phyloP scores from a whole-genome alignment of 2,113 vertebrate species.

The Pristiophorus japonicus region DNA sequence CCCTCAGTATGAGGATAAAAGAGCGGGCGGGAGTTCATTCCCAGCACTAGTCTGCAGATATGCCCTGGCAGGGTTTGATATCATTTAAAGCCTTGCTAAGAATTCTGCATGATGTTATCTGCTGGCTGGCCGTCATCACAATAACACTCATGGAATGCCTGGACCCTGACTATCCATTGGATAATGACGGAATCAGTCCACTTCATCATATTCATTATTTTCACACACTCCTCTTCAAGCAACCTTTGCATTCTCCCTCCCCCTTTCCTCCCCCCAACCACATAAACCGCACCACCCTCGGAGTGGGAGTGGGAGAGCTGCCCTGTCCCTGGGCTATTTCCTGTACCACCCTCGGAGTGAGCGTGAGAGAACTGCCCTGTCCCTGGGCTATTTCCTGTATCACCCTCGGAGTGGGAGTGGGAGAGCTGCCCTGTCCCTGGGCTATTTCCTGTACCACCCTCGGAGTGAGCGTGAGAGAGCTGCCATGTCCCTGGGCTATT shows the following conservation, averaged over 20 bases:
- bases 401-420: too few relatives aligned
- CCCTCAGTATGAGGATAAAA: not conserved
- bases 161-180: not conserved
- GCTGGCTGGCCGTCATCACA: not conserved
- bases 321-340: not conserved
- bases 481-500: too few relatives aligned
- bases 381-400: not conserved
- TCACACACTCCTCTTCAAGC: not conserved
- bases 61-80: not conserved
- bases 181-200: not conserved
- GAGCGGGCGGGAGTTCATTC: not conserved
- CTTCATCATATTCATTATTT: not conserved
- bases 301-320: not conserved
- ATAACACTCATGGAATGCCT: not conserved
- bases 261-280: too few relatives aligned
- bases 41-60: not conserved
- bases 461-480: too few relatives aligned
- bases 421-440: too few relatives aligned
- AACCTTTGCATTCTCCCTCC: too few relatives aligned
- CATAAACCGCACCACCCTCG: not conserved
- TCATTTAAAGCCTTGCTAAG: not conserved
- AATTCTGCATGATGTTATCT: not conserved
- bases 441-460: too few relatives aligned
- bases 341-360: not conserved
- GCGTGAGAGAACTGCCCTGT: not conserved